Evolutionary conservation across 1,140 invertebrate genomes (phyloP).

Genomic region (Palaemon carinicauda): DNA sequence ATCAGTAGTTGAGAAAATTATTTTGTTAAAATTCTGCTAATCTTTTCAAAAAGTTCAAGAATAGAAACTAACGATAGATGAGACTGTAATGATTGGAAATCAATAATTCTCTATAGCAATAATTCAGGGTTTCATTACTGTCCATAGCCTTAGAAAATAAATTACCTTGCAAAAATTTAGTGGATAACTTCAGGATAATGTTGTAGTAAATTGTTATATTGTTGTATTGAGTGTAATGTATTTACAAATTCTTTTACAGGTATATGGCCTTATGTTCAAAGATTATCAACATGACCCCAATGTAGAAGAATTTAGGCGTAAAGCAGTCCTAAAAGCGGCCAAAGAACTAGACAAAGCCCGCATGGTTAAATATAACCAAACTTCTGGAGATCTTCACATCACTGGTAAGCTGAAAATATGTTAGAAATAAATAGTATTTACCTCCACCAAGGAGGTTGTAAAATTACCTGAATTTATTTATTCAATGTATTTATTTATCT

Average conservation of each 20-base stretch:
- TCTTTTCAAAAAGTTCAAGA: too few relatives aligned
- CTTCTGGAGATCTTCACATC: conserved; percentile 81
- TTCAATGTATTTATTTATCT: neutral
- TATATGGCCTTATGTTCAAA: conserved; percentile 48
- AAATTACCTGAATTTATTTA: neutral
- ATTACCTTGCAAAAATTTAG: too few relatives aligned
- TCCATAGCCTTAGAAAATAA: too few relatives aligned
- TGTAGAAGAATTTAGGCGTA: conserved; percentile 76
- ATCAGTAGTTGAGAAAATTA: too few relatives aligned
- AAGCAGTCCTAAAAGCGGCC: conserved; percentile 83
- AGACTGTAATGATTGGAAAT: too few relatives aligned
- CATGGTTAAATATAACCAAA: conserved; percentile 92
- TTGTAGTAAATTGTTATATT: neutral
- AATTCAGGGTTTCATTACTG: too few relatives aligned
- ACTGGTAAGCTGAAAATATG: conserved; percentile 69
- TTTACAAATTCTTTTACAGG: conserved; percentile 5
- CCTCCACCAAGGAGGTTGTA: neutral
- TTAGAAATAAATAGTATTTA: too few relatives aligned
- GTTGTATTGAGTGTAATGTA: neutral
- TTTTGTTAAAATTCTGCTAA: too few relatives aligned
- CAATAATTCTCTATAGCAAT: too few relatives aligned
- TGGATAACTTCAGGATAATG: neutral
- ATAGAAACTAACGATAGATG: too few relatives aligned
- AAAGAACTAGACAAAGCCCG: conserved; percentile 87
- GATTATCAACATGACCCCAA: conserved; percentile 75